Evolutionary conservation across 2,113 vertebrate species (phyloP), one percentile per base, ranked within the genome.

Genomic region (Gasterosteus nipponicus): DNA sequence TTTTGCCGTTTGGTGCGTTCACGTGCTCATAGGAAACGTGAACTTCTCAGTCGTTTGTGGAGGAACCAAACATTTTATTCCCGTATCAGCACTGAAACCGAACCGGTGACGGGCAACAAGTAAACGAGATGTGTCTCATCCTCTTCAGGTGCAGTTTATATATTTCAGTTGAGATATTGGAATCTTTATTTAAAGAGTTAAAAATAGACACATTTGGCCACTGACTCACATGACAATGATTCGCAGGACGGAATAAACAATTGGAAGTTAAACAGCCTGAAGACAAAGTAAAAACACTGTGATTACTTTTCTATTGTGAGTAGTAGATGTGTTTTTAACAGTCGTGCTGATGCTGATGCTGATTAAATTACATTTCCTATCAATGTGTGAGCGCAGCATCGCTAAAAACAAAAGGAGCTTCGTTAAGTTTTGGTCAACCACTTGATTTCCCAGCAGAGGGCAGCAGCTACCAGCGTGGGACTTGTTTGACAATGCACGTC

Each of bases 401-500:
- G 5, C 3, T 65, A 18, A 31, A 31, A 31, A 0, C 4, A 22
- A 51, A 62, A 5, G 18, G 38, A 35, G 16, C 18, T 51, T 33
- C 60, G 2, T 38, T 63, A 31, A 26, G 38, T 73, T 62, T 26
- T 67, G 5, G n/a, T 46, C 33, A 62, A 0, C 19, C 19, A 14
- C 12, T 15, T 16, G 15, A 69, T 14, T 1, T 35, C 42, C 85
- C 92, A 83, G 69, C 60, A 93, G 89, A 83, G 88, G 87, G 86
- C 89, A 89, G 87, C 87, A 87, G 72, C 54, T 35, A 78, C 80
- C 78, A 81, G 69, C n/a, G 10, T 0, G 64, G 70, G 38, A 69
- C 33, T 35, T 26, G 5, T 22, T 56, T 53, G 26, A 35, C 2
- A 72, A 26, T 22, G 54, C 65, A 51, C 60, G 64, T 77, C 69